A percentile compares a stretch with the other conserved stretches of the same genome.
phyloP scores from a whole-genome alignment of 2,888 invertebrate genomes.

The Acronicta leporina region DNA sequence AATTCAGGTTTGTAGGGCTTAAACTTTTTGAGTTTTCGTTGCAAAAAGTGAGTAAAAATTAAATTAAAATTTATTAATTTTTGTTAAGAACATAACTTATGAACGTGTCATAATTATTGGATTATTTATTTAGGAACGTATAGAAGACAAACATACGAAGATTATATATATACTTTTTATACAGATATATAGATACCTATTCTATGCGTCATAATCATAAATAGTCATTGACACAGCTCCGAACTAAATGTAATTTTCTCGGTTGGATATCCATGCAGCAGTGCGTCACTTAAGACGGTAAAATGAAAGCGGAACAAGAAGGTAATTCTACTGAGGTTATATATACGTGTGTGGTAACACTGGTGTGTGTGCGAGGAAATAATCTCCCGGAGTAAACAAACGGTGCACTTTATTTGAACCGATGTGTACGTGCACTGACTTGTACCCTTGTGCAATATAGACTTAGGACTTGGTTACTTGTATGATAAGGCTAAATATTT shows the following conservation, averaged over 20 bases:
- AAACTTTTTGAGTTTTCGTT: too few relatives aligned
- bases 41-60: too few relatives aligned
- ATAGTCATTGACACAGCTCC: too few relatives aligned
- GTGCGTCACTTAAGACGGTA: constrained; percentile 70
- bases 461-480: constrained; percentile 19
- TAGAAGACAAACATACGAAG: too few relatives aligned
- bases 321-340: constrained; percentile 75
- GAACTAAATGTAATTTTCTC: constrained; percentile 1
- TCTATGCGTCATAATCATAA: too few relatives aligned
- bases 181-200: too few relatives aligned
- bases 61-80: too few relatives aligned
- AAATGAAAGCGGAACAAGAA: constrained; percentile 71
- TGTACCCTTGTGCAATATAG: constrained; percentile 44
- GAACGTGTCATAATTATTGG: too few relatives aligned
- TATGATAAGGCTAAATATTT: background rate
- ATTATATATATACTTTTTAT: too few relatives aligned
- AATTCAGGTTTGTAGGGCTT: too few relatives aligned
- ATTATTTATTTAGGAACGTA: too few relatives aligned
- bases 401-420: constrained; percentile 79
- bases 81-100: too few relatives aligned
- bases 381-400: constrained; percentile 82
- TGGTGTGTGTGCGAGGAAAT: constrained; percentile 81
- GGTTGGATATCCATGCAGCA: constrained; percentile 35
- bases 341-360: constrained; percentile 70
- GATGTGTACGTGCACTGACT: constrained; percentile 71